Percentiles rank a stretch among this genome's conserved stretches.
Evolutionary conservation across 2,797 vertebrate species (phyloP).

Genomic region (Onychomys leucogaster): DNA sequence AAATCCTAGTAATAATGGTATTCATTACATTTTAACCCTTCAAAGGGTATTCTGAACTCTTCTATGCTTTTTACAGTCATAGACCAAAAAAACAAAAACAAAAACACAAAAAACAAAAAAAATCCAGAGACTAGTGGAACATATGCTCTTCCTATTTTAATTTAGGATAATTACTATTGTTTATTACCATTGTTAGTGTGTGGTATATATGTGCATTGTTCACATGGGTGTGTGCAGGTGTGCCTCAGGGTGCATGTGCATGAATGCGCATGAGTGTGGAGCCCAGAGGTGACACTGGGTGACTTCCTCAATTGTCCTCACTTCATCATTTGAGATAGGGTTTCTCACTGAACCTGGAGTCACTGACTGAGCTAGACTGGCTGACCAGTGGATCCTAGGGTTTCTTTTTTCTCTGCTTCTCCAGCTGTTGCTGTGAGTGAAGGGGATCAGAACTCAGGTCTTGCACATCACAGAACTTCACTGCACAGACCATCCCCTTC

Average conservation of each 20-base stretch:
- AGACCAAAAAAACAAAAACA: background rate
- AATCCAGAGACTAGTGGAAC: background rate
- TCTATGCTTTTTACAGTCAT: conserved; percentile 10
- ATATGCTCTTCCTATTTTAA: background rate
- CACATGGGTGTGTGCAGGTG: background rate
- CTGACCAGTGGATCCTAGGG: background rate
- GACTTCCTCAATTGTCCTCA: background rate
- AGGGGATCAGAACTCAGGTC: background rate
- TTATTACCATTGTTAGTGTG: background rate
- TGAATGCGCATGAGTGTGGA: background rate
- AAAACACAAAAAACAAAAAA: too few species aligned
- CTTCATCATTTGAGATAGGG: background rate
- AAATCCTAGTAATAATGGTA: conserved; percentile 34
- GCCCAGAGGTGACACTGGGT: background rate
- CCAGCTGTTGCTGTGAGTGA: background rate
- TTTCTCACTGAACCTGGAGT: background rate
- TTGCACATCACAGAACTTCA: background rate
- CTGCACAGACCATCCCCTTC: too few species aligned
- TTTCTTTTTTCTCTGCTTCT: background rate
- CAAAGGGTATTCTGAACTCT: background rate
- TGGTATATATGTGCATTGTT: background rate
- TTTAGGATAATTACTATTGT: too few species aligned
- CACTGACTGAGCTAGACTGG: background rate
- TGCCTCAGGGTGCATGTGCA: background rate
- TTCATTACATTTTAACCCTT: conserved; percentile 40